Evolutionary conservation across 2,113 vertebrate genomes (phyloP), one percentile per base, ranked within the genome.

Genomic region (Zosterops borbonicus): DNA sequence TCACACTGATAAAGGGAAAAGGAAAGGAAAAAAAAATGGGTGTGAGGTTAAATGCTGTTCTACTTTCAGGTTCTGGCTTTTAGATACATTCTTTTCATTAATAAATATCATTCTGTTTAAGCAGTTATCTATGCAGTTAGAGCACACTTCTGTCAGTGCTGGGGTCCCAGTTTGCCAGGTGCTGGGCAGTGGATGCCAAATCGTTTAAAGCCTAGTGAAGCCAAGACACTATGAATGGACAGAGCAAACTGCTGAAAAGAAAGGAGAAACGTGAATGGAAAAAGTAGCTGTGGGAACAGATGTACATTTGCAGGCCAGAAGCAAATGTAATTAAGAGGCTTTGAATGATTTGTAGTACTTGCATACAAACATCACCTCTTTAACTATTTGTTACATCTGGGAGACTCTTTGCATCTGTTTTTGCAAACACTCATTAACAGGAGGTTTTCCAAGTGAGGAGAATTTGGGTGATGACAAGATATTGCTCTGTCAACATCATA

Each of bases 241-340:
- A 87, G 47, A 81, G 76, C 27, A 92, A 93, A 93, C 44, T 78
- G 19, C 47, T 63, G 86, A 77, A 78, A 92, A 92, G 79, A 70
- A 85, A 49, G 58, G 24, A 84, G 62, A 75, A 77, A 44, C 9
- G 3, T 20, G 22, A 90, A 71, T 47, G 39, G 86, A 63, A 87
- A 59, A 93, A 78, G 80, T 75, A 92, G 60, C 68, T 76, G 59
- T 94, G 91, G 86, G 83, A 96, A 92, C 83, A 95, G 94, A 90
- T 68, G 73, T 74, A 71, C 1, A 2, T n/a, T 94, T 78, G 42
- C 29, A 55, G 73, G 59, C 44, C 64, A 75, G 83, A 81, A 92
- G 52, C 22, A 87, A 67, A 87, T 47, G 39, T 62, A 65, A 60
- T 73, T 52, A 82, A 55, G 62, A 33, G 21, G 22, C 73, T 81